Base-by-base conservation (phyloP, 2,797 vertebrate species). In the Neoniphon sammara region DNA sequence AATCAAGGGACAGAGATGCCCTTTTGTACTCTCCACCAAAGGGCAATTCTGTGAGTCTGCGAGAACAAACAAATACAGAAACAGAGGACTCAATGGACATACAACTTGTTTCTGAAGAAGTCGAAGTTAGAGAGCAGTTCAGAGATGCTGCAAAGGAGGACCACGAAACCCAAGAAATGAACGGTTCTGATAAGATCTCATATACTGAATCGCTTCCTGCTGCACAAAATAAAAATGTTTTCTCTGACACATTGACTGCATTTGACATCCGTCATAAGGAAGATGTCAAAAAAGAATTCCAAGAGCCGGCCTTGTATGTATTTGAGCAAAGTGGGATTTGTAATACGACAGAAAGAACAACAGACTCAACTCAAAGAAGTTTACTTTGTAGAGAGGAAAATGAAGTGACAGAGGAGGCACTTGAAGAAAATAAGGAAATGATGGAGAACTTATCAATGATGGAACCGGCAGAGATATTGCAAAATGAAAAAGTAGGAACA, bases 331-430 rank as follows among this genome's bases (percentile, higher is more conserved):
- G 20, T 50, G 30, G 30, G 30, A 31, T 31, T 31, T 3, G 3
- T 31, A 6, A 31, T 50, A 27, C 15, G n/a, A 12, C 12, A 44
- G 3, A 30, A 55, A 66, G n/a, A 61, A 76, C 58, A n/a, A 64
- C 55, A 47, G 57, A 58, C 18, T 81, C 75, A 2, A 68, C 73
- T 57, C 76, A 44, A n/a, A 66, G 53, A 57, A 68, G 57, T 25
- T 14, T 63, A 6, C 60, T 23, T 64, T 55, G 2, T 27, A 27
- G 12, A 50, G 39, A 54, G 44, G 21, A 64, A 36, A 56, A 68
- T 31, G 10, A 63, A 44, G 34, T 54, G 8, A n/a, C 60, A 62
- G 71, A 53, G 39, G 44, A 44, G 18, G 63, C 25, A 55, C 49
- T 20, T 56, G 54, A 52, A 6, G 78, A 77, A 12, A 39, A 46